These are phyloP conservation scores for Henicopernis longicauda DNA, from an alignment of 2,113 vertebrate species.

Conservation along the genomic window DNA sequence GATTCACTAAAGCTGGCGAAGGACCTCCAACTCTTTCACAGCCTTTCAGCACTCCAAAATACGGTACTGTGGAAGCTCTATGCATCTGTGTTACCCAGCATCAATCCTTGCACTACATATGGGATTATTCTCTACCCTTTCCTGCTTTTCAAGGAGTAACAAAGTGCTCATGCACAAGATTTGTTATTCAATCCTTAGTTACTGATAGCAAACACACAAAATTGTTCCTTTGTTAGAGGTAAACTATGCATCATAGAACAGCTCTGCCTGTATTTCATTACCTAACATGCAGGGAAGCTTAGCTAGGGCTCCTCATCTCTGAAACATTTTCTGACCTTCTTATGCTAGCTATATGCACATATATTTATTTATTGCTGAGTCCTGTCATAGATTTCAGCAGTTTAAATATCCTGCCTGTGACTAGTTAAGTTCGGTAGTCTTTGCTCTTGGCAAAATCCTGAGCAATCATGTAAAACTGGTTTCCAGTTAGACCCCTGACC, in stretches of 20 bases:
- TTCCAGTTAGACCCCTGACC: neutral
- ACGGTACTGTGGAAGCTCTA: neutral
- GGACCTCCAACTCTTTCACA: conserved; percentile 61
- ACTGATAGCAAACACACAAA: neutral
- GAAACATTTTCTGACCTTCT: neutral
- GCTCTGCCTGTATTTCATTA: neutral
- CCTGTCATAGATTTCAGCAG: neutral
- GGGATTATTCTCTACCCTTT: neutral
- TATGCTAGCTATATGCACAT: neutral
- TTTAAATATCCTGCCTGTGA: neutral
- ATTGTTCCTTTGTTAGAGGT: neutral
- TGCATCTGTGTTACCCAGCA: neutral
- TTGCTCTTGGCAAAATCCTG: neutral
- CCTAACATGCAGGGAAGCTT: neutral
- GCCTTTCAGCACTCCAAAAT: conserved; percentile 50
- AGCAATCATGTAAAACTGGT: neutral
- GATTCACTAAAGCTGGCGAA: conserved; percentile 74
- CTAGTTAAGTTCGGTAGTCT: neutral
- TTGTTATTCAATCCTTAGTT: neutral
- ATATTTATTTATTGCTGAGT: neutral
- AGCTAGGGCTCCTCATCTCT: neutral
- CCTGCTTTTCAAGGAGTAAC: neutral
- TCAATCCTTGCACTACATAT: neutral
- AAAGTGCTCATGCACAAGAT: neutral
- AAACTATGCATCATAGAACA: neutral